Evolutionary conservation across 2,888 invertebrate genomes (phyloP), one percentile per base, ranked within the genome.

Genomic region (Yponomeuta cagnagella): DNA sequence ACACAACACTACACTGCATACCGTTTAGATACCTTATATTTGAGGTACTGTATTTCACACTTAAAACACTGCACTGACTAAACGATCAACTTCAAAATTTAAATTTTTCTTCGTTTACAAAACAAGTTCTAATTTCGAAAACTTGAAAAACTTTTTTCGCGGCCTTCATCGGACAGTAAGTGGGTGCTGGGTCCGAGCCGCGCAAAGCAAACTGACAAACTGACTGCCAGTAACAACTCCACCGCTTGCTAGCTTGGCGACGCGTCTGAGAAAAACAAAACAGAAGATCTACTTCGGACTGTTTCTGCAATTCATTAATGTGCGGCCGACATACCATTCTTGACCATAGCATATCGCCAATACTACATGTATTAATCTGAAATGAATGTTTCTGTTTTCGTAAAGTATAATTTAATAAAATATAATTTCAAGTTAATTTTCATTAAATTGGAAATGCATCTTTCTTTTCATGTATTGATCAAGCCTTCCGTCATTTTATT

Each of bases 111-210:
- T 23, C 23, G 23, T 23, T 23, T 23, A 23, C 52, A 15, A 58
- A 58, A 58, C 12, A 58, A 12, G 15, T 68, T 74, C 73, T 70
- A 64, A 71, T 65, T 74, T 71, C 70, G 72, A 76, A 75, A 69
- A 58, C 2, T 58, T 58, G 4, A 12, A 58, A 15, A 58, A 12
- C 15, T 58, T 58, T 58, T 58, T 58, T 15, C 52, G 12, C 52
- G 52, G 15, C 15, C 15, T 58, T 15, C 52, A 15, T 3, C 15
- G 2, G 52, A 9, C 52, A 58, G 12, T 5, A 12, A 15, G 52
- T 31, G 88, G 87, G 87, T 84, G 83, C 79, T 82, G 79, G 80
- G 84, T 86, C 82, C 87, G 88, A 88, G 86, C 86, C 85, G 82
- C 52, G 79, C 78, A 79, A 77, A 80, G 83, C 86, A 82, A 80